Conservation (phyloP, 2,888 invertebrate species). For the Leucophora obtusa region DNA sequence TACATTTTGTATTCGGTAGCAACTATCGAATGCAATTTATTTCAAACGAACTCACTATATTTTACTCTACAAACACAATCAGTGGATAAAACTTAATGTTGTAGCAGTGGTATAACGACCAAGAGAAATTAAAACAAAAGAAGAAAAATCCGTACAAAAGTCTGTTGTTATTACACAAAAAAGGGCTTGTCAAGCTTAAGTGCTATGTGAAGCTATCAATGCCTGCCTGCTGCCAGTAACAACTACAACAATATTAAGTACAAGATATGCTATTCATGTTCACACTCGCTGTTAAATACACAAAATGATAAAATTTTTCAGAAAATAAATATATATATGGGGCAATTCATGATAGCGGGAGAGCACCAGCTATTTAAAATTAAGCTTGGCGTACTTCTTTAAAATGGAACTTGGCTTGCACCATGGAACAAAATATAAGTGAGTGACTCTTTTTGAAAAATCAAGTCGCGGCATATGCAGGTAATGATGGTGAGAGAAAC, state of each 20-base stretch:
- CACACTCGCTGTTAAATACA: constrained; percentile 4
- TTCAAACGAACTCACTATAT: constrained; percentile 20
- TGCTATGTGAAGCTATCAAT: constrained; percentile 29
- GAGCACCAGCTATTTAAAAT: no score
- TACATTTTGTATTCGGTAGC: constrained; percentile 24
- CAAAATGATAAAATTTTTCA: constrained; percentile 8
- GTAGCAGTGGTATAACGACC: constrained; percentile 10
- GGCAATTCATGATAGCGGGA: no score
- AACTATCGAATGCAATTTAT: constrained; percentile 51
- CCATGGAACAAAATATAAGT: no score
- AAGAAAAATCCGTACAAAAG: not conserved
- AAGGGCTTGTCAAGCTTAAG: constrained; percentile 34
- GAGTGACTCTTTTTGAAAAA: no score
- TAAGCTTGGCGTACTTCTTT: no score
- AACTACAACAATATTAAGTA: not conserved
- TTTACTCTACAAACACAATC: constrained; percentile 28
- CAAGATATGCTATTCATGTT: constrained; percentile 3
- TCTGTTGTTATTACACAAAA: constrained; percentile 17
- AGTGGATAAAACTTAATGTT: constrained; percentile 24
- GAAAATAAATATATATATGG: not conserved
- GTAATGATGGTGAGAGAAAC: no score
- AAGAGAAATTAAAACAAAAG: constrained; percentile 13
- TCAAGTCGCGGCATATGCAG: no score
- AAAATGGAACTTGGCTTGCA: no score
- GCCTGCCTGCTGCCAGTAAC: not conserved